Evolutionary conservation across 2,113 vertebrate species (phyloP), one percentile per base, ranked within the genome.

Genomic region (Labeo rohita): DNA sequence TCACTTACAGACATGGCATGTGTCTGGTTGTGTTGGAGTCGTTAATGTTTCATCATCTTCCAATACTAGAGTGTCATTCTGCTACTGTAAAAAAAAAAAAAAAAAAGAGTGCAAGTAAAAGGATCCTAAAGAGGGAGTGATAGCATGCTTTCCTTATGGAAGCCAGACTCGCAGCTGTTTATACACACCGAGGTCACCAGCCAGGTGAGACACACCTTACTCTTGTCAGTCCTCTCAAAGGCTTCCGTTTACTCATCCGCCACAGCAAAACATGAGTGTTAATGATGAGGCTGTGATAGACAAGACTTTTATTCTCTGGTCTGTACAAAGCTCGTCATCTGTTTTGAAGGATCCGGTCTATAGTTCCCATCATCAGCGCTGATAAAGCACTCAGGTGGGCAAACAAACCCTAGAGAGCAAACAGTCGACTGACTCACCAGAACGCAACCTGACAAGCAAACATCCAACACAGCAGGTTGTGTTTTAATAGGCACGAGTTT

Each of bases 131-230:
- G n/a, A 21, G 28, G 21, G 79, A 1, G 56, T 56, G 36, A 74
- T 81, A 77, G 10, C 56, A 68, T 23, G 21, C 28, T 65, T 82
- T 39, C 56, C 72, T 76, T 63, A 18, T 39, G 56, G 36, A 47
- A 59, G 73, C 72, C 63, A 73, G 49, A 89, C 68, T 56, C 59
- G 36, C 83, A 89, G 83, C 63, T 89, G 88, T 85, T 85, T 80
- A 87, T 65, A 45, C 84, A 86, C 21, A 43, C 16, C 13, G 21
- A 81, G n/a, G 52, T 54, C 86, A 83, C 72, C 50, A 28, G 73
- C 12, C 61, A 75, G 88, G 80, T 80, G 87, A 73, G 76, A 74
- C 52, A 63, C 56, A 74, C 6, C 49, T 52, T 23, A 6, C 45
- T 52, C 15, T 70, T 82, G 81, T 72, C 50, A 43, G 8, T 15